These are phyloP conservation scores for Donacobius atricapilla DNA, from an alignment of 2,113 vertebrate genomes.

Conservation along the genomic window DNA sequence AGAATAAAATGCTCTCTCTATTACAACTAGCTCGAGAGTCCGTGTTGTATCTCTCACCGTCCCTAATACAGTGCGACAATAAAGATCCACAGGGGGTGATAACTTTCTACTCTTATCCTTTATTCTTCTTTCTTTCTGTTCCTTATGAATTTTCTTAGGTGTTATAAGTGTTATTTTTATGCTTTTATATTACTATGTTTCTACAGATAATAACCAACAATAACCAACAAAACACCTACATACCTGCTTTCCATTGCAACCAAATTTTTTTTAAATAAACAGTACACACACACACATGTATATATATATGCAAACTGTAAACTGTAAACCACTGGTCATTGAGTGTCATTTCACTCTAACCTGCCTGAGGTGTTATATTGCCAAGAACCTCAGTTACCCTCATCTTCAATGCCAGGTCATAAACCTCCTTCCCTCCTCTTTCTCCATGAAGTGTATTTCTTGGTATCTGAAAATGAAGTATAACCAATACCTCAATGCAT, in stretches of 20 bases:
- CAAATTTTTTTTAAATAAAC: neutral
- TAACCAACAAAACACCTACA: neutral
- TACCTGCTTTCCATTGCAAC: neutral
- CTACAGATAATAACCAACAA: neutral
- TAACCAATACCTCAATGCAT: neutral
- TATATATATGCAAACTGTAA: too few species aligned
- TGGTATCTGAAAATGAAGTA: neutral
- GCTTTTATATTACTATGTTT: neutral
- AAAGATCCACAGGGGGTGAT: neutral
- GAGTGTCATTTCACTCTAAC: neutral
- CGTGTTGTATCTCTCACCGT: too few species aligned
- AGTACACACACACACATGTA: neutral
- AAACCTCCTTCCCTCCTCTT: neutral
- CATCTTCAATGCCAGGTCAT: neutral
- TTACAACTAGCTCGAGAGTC: too few species aligned
- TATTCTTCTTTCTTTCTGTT: neutral
- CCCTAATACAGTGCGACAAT: too few species aligned
- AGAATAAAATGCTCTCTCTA: too few species aligned
- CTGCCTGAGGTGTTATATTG: neutral
- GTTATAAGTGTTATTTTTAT: neutral
- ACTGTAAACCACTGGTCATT: neutral
- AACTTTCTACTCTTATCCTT: neutral
- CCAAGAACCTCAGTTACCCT: neutral
- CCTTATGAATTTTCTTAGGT: neutral
- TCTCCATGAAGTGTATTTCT: neutral